Evolutionary conservation across 2,888 invertebrate species (phyloP).

Genomic region (Ptilodon capucinus): DNA sequence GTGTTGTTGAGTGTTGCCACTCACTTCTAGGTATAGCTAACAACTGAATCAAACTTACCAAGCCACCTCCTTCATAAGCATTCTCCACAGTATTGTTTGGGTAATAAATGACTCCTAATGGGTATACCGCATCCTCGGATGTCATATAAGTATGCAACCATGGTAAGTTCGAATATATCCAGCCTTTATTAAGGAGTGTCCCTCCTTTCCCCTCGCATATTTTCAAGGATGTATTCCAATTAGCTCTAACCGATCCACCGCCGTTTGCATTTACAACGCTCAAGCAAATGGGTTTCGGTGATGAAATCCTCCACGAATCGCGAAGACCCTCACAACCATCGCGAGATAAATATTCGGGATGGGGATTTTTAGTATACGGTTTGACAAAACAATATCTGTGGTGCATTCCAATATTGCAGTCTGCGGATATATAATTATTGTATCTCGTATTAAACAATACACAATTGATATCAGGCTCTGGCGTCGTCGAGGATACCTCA

Average conservation of each 20-base stretch:
- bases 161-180: conserved; percentile 67
- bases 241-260: conserved; percentile 61
- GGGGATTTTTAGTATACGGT: conserved; percentile 49
- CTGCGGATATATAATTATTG: conserved; percentile 55
- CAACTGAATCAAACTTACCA: no score
- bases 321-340: conserved; percentile 50
- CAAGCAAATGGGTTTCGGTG: conserved; percentile 65
- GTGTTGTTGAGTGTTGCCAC: no score
- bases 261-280: conserved; percentile 44
- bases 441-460: conserved; percentile 54
- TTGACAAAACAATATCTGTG: conserved; percentile 68
- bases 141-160: conserved; percentile 34
- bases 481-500: conserved; percentile 42
- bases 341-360: conserved; percentile 33
- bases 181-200: conserved; percentile 63
- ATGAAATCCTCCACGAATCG: conserved; percentile 51
- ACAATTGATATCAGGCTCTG: conserved; percentile 58
- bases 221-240: conserved; percentile 61
- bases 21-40: no score
- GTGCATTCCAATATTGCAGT: conserved; percentile 57
- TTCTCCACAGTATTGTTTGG: conserved; percentile 42
- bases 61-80: conserved; percentile 40
- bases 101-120: conserved; percentile 56
- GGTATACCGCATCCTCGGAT: conserved; percentile 35
- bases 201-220: conserved; percentile 55